Evolutionary conservation across 2,113 vertebrate genomes (phyloP).

Genomic region (Erythrolamprus reginae): DNA sequence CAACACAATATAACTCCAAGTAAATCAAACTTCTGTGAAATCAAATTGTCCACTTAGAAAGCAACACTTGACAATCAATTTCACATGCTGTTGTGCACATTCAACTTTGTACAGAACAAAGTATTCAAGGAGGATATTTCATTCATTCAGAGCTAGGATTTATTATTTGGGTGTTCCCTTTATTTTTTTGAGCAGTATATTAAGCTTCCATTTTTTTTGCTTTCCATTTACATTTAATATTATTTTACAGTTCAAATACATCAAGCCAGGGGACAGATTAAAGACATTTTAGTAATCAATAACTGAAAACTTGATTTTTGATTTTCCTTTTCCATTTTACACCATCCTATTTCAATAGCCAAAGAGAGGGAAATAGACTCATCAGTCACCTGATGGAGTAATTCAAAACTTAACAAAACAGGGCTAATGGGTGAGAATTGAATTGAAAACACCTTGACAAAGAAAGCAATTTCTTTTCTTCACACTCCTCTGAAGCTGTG

Average conservation of each 20-base stretch:
- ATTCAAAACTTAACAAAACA: constrained; percentile 79
- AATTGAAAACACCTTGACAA: constrained; percentile 94
- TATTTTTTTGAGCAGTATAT: too few relatives aligned
- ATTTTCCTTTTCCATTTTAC: constrained; percentile 42
- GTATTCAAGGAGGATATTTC: too few relatives aligned
- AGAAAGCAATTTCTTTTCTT: constrained; percentile 87
- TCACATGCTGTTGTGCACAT: too few relatives aligned
- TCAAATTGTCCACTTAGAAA: too few relatives aligned
- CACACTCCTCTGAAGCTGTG: constrained; percentile 79
- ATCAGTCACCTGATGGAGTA: constrained; percentile 77
- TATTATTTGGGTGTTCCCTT: too few relatives aligned
- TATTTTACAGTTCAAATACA: constrained; percentile 3
- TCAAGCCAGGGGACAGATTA: constrained; percentile 31
- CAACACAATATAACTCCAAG: too few relatives aligned
- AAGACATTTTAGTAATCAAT: constrained; percentile 49
- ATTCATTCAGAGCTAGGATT: too few relatives aligned
- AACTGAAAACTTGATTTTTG: constrained; percentile 32
- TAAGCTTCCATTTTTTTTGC: neutral
- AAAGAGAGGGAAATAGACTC: constrained; percentile 59
- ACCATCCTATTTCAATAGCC: constrained; percentile 63
- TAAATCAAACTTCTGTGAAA: too few relatives aligned
- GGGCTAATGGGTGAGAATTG: constrained; percentile 95
- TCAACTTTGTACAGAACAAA: too few relatives aligned
- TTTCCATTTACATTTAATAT: constrained; percentile 10
- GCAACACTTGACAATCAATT: too few relatives aligned